Evolutionary conservation across 1,140 invertebrate species (phyloP), one percentile per base, ranked within the genome.

Genomic region (Drosophila suzukii): DNA sequence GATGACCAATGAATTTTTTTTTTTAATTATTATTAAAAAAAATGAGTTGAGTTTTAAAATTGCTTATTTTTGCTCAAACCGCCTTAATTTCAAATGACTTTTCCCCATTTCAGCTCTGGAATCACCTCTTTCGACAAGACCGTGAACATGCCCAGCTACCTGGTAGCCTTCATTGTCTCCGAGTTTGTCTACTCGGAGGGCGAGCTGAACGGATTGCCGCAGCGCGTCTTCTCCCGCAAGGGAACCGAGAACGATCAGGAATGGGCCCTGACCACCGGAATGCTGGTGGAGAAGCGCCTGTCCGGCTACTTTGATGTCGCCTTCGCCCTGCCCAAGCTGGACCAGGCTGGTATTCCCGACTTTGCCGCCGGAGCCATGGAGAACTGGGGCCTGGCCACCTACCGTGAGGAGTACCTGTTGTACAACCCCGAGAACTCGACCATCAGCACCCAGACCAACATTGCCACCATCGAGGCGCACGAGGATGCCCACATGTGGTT

Each of bases 401-500:
- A 92, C 49, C 84, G 90, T 6, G 91, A 92, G 61, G 78, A 90
- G 58, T 91, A 90, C 49, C 6, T 91, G 24, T 36, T 92, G 7
- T 92, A 90, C 32, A 92, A 89, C 38, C 27, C 62, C 3, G 62
- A 78, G n/a, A 81, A 72, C 50, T 92, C 91, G 0, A 92, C 91
- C 6, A 67, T 78, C 0, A 90, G 63, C 53, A 90, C 91, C 0
- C 83, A 94, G 63, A 94, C 95, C 46, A 72, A 92, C 10, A 93
- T 95, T 50, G 93, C 93, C 0, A 93, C 93, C 27, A 93, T 94
- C n/a, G 92, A 95, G 47, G 93, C 94, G 0, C 95, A 95, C 66
- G 95, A 95, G 90, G 94, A 95, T 27, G 92, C 94, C 5, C 95
- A 95, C 75, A 93, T 93, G 93, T 96, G 95, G 95, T 95, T 95